Base-by-base conservation (phyloP, 1,140 invertebrate species). In the Zaprionus kolodkinae region DNA sequence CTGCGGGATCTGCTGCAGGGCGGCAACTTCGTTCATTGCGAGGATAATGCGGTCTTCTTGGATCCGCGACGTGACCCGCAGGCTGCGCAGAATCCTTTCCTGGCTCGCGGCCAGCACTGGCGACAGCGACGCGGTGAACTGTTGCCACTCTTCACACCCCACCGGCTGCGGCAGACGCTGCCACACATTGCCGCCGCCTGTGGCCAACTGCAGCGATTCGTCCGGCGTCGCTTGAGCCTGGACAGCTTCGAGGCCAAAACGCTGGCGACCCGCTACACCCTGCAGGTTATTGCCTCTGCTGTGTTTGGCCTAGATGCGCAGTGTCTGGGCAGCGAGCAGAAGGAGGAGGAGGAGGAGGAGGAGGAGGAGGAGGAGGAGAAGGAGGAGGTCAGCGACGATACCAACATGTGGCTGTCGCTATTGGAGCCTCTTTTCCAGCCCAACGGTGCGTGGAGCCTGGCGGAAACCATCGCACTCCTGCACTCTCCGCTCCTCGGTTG, bases 251-350 rank as follows among this genome's bases (percentile, higher is more conserved):
- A 84, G 55, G 77, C 73, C 48, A 84, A 84, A 55, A 69, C 77
- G 1, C 25, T 76, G 48, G 52, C 81, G 33, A 80, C 73, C 0
- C 80, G 67, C 21, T 91, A 79, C 9, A 90, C 83, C 3, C 57
- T 91, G 1, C 80, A 91, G 52, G 86, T 91, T 25, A 55, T 91
- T 1, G 88, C 78, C 10, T 90, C 88, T 0, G 72, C 66, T 0
- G 76, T 73, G 1, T 90, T 79, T 30, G 86, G 88, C 0, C 59
- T 91, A 17, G 63, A 91, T 60, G 81, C 72, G 7, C 48, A 80
- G 9, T 73, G 76, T 3, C 57, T 91, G 2, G n/a, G 27, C 9
- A 9, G 1, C 10, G 30, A 21, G 21, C 21, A 21, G 21, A 21
- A 21, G 21, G 21, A 21, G 35, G 0, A n/a, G 1, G 52, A 35